Conservation (phyloP, 2,888 invertebrate genomes). For the Caenorhabditis zanzibari region DNA sequence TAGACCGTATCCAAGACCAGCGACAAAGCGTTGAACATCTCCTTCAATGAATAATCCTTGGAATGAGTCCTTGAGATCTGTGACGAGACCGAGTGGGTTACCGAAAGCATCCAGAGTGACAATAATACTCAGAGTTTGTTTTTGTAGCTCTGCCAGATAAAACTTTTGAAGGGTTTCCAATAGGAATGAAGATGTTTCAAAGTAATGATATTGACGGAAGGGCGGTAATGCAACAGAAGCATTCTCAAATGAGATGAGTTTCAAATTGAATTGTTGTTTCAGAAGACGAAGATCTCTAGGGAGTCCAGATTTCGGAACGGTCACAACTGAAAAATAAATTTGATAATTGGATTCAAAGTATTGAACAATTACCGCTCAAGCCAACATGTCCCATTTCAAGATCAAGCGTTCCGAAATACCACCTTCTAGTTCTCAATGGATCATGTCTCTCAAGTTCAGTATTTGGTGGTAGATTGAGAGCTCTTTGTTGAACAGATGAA, state of each 20-base stretch:
- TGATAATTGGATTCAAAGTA: not conserved
- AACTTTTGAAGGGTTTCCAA: constrained; percentile 91
- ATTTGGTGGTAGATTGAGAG: constrained; percentile 76
- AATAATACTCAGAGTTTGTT: constrained; percentile 96
- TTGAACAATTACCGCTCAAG: constrained; percentile 88
- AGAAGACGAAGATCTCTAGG: constrained; percentile 88
- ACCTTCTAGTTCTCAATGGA: constrained; percentile 86
- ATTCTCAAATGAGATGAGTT: constrained; percentile 96
- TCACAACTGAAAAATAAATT: constrained; percentile 89
- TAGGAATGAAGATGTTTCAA: constrained; percentile 93
- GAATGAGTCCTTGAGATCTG: constrained; percentile 94
- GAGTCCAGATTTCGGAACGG: constrained; percentile 89
- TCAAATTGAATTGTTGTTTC: constrained; percentile 92
- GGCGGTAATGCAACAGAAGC: constrained; percentile 92
- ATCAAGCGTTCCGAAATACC: constrained; percentile 91
- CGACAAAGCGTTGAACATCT: constrained; percentile 93
- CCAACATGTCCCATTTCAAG: constrained; percentile 91
- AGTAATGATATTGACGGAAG: constrained; percentile 91
- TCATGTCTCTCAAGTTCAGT: constrained; percentile 76
- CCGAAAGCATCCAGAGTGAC: constrained; percentile 98
- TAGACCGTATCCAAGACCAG: constrained; percentile 96
- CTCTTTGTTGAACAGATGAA: constrained; percentile 73
- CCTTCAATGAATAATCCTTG: constrained; percentile 94
- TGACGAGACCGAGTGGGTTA: constrained; percentile 95
- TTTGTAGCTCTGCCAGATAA: constrained; percentile 92